A percentile compares a stretch with the other conserved stretches of the same genome.
These are phyloP conservation scores for Montipora foliosa DNA, from an alignment of 64 coral and sea anemone species.

Conservation along the genomic window DNA sequence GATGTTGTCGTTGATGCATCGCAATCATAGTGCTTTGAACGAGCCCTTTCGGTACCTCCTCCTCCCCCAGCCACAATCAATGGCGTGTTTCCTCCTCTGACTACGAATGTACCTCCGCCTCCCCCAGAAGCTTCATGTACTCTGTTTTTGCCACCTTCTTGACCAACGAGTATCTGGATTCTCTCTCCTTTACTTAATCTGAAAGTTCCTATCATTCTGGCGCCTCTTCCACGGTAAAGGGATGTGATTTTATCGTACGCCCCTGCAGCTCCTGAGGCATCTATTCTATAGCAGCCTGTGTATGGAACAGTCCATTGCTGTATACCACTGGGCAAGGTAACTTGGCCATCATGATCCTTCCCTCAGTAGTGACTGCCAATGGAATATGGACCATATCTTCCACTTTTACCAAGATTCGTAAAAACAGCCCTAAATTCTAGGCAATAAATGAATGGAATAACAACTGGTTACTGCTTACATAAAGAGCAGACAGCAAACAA, in stretches of 20 bases:
- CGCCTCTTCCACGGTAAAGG: slow-evolving; percentile 54
- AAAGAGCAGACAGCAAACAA: no score
- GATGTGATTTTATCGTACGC: slow-evolving; percentile 11
- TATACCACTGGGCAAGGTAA: slow-evolving; percentile 54
- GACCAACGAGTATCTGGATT: slow-evolving; percentile 61
- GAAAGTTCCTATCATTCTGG: slow-evolving; percentile 67
- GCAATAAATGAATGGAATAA: not conserved
- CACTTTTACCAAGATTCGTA: slow-evolving; percentile 35
- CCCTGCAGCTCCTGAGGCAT: slow-evolving; percentile 61
- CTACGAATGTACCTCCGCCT: slow-evolving; percentile 71
- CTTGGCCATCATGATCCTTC: slow-evolving; percentile 34
- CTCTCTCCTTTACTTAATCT: slow-evolving; percentile 7
- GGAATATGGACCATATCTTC: slow-evolving; percentile 51
- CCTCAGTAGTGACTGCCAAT: slow-evolving; percentile 41
- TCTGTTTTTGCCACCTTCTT: slow-evolving; percentile 48
- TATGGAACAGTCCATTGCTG: slow-evolving; percentile 60
- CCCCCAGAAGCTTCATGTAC: not conserved
- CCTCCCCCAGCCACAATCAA: slow-evolving; percentile 70
- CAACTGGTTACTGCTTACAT: no score
- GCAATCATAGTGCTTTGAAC: not conserved
- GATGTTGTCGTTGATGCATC: slow-evolving; percentile 44
- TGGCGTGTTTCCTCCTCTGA: slow-evolving; percentile 21
- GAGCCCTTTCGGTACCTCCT: slow-evolving; percentile 8
- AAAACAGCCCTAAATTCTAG: slow-evolving; percentile 12
- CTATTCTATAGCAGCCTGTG: slow-evolving; percentile 46